Base-by-base conservation (phyloP, 2,888 invertebrate species). In the Scaeva pyrastri region DNA sequence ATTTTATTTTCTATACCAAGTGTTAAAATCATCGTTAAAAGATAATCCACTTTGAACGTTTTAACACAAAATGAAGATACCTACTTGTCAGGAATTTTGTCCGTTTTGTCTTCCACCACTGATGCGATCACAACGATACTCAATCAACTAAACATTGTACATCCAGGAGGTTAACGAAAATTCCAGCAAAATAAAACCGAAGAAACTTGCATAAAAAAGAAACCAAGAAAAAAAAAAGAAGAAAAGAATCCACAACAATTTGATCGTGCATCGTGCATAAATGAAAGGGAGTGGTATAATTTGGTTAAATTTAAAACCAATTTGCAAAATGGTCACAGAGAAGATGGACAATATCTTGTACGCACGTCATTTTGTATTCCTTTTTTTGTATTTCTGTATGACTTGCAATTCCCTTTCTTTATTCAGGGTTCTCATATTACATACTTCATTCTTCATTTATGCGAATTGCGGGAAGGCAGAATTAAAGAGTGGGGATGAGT, bases 381-480 rank as follows among this genome's bases (percentile, higher is more conserved):
- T 12, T 52, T n/a, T n/a, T n/a, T n/a, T n/a, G n/a, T n/a, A n/a
- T n/a, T n/a, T n/a, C n/a, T n/a, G n/a, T n/a, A n/a, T 16, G 10
- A 39, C 36, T 39, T 66, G 62, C 39, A 36, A 31, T 71, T 64
- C 26, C 58, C n/a, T n/a, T n/a, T n/a, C n/a, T n/a, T n/a, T n/a
- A 23, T 71, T 7, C 10, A 23, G 19, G 64, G 71, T 66, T 84
- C 84, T 84, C 79, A 75, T 60, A 26, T 84, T 84, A 78, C 78
- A 39, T 26, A 23, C 21, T 52, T 52, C 14, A 23, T 52, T n/a
- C 14, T n/a, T 21, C 12, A n/a, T 16, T n/a, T n/a, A 23, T 31
- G 16, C 50, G 62, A 19, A 23, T 52, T 31, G 6, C 31, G 0
- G 12, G 23, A 23, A 62, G 48, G 31, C 21, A 60, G 0, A 11